Evolutionary conservation across 2,797 vertebrate genomes (phyloP).

Genomic region (Rhinogobio ventralis): DNA sequence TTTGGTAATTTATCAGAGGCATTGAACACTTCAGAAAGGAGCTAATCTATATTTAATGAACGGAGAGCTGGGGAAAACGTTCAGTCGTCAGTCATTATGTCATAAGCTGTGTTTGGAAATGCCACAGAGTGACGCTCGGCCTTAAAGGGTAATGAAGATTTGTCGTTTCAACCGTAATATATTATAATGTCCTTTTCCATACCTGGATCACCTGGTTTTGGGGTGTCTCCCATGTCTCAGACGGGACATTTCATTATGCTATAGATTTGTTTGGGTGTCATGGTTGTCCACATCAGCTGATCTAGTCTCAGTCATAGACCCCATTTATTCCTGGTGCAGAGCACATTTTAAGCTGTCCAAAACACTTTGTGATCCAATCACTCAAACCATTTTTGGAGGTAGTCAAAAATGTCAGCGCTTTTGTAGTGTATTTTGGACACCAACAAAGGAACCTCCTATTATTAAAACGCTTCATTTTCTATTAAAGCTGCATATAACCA

Average conservation of each 20-base stretch:
- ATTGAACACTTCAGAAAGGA: not conserved
- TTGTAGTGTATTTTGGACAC: not conserved
- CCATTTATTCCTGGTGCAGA: not conserved
- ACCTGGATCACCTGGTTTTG: not conserved
- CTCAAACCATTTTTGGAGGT: not conserved
- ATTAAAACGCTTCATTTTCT: not conserved
- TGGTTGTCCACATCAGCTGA: not conserved
- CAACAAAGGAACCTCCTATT: not conserved
- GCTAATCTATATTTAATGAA: conserved; percentile 40
- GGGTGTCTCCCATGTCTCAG: not conserved
- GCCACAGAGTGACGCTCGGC: not conserved
- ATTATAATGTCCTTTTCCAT: not conserved
- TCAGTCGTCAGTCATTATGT: not conserved
- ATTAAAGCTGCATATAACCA: not conserved
- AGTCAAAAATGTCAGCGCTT: no score
- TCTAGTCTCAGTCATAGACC: not conserved
- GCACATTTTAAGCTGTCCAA: not conserved
- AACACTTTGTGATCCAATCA: not conserved
- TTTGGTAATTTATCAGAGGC: conserved; percentile 12
- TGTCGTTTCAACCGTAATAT: not conserved
- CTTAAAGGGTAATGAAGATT: conserved; percentile 25
- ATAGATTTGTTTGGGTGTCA: not conserved
- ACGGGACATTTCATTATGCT: not conserved
- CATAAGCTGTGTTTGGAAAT: conserved; percentile 9
- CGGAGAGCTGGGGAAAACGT: not conserved